These are phyloP conservation scores for Drosophila sechellia DNA, from an alignment of 1,140 invertebrate genomes.

Conservation along the genomic window DNA sequence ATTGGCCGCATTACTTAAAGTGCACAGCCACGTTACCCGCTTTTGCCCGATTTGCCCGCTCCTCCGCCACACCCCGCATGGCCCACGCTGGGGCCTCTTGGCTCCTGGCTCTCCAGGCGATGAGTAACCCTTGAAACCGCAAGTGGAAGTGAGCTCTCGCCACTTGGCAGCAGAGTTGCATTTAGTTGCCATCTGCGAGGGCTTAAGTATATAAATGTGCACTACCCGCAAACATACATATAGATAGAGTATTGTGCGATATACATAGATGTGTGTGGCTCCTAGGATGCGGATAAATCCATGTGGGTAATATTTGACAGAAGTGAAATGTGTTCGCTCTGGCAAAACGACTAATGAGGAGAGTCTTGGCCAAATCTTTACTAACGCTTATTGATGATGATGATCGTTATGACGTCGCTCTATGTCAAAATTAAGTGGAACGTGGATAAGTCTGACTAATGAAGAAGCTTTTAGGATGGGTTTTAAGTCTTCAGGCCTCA, in stretches of 20 bases:
- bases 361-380: constrained; percentile 17
- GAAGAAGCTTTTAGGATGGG: background rate
- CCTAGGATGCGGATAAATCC: constrained; percentile 22
- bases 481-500: background rate
- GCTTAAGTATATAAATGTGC: constrained; percentile 47
- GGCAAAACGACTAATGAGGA: constrained; percentile 8
- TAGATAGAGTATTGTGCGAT: background rate
- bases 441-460: background rate
- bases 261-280: background rate
- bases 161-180: constrained; percentile 55
- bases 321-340: constrained; percentile 24
- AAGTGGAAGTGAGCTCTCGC: constrained; percentile 60
- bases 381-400: constrained; percentile 34
- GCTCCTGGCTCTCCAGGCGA: constrained; percentile 1
- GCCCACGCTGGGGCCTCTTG: background rate
- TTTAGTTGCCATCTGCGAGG: constrained; percentile 49
- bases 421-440: background rate
- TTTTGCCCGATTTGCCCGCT: background rate
- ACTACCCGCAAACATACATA: constrained; percentile 6
- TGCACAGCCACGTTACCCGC: constrained; percentile 23
- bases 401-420: constrained; percentile 13
- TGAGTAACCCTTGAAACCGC: constrained; percentile 58
- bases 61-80: background rate
- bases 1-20: constrained; percentile 77
- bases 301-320: constrained; percentile 32